Percentiles rank a stretch among this genome's conserved stretches.
phyloP scores from a whole-genome alignment of 2,888 invertebrate species.

The Drosophila infuscata region DNA sequence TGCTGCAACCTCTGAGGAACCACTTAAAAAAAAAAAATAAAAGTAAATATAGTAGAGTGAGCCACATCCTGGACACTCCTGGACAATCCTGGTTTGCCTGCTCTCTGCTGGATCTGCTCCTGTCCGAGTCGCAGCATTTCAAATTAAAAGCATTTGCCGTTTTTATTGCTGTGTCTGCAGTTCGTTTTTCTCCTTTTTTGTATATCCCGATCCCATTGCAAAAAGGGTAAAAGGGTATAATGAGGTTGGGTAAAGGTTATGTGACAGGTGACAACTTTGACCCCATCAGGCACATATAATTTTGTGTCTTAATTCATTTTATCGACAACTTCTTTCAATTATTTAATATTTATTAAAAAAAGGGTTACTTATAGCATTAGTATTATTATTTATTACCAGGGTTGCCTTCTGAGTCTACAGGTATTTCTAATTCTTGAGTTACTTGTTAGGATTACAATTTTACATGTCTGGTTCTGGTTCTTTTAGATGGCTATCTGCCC shows the following conservation, averaged over 20 bases:
- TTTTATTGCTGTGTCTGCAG: slow-evolving; percentile 79
- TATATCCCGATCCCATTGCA: not conserved
- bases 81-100: slow-evolving; percentile 14
- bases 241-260: not conserved
- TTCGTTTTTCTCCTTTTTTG: slow-evolving; percentile 28
- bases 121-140: slow-evolving; percentile 64
- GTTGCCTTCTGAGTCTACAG: no score
- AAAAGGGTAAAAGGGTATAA: not conserved
- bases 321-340: not conserved
- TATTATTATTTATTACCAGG: not conserved
- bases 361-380: not conserved
- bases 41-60: slow-evolving; percentile 7
- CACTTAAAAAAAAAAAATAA: slow-evolving; percentile 55
- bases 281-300: not conserved
- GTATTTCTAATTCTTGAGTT: not conserved
- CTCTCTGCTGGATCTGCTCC: slow-evolving; percentile 6
- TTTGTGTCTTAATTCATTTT: not conserved
- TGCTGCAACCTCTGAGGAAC: slow-evolving; percentile 22
- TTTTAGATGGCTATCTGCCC: no score
- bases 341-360: not conserved
- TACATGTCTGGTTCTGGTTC: no score
- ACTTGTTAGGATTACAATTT: no score
- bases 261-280: not conserved
- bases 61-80: slow-evolving; percentile 20
- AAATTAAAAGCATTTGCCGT: slow-evolving; percentile 78